Base-by-base conservation (phyloP, 2,113 vertebrate species). In the Cavia aperea region DNA sequence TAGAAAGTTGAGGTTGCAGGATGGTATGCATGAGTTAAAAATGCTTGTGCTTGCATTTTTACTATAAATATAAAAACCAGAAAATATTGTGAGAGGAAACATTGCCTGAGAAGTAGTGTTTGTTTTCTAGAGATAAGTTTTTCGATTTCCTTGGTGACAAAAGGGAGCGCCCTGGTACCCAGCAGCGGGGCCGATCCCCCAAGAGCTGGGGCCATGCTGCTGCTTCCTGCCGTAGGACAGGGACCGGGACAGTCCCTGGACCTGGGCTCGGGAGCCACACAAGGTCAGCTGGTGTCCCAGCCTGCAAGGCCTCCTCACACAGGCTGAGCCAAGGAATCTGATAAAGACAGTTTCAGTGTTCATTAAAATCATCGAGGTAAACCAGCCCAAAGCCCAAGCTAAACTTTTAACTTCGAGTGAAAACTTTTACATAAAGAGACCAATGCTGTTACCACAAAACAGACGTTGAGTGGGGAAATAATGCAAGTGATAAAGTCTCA, bases 401-500 rank as follows among this genome's bases (percentile, higher is more conserved):
- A 60, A 96, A 83, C 58, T 60, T 90, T 73, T 83, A 58, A 79
- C 92, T 79, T n/a, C 0, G 0, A 83, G 63, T 65, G 51, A 65
- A 77, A 86, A 51, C 51, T 54, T 94, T 70, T 72, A 18, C 54
- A 13, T 85, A 39, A 81, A 86, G 72, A 90, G 66, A 90, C 43
- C n/a, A 36, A 24, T 49, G 49, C 86, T 66, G 60, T 73, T 79
- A 90, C 92, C 33, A 86, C 15, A 51, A 75, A 24, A 78, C 60
- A 66, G 51, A 16, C 56, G 11, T 29, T 95, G 46, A 58, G n/a
- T 49, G 85, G 77, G 83, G 91, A 81, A 92, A 79, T 93, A 94
- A 62, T 73, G 7, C 63, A 89, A 83, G 24, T 91, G 85, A 43
- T n/a, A 77, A 26, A 31, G 8, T 51, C 36, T 82, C 4, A 4